These are phyloP conservation scores for Epinotia demarniana DNA, from an alignment of 2,888 invertebrate genomes.

Conservation along the genomic window DNA sequence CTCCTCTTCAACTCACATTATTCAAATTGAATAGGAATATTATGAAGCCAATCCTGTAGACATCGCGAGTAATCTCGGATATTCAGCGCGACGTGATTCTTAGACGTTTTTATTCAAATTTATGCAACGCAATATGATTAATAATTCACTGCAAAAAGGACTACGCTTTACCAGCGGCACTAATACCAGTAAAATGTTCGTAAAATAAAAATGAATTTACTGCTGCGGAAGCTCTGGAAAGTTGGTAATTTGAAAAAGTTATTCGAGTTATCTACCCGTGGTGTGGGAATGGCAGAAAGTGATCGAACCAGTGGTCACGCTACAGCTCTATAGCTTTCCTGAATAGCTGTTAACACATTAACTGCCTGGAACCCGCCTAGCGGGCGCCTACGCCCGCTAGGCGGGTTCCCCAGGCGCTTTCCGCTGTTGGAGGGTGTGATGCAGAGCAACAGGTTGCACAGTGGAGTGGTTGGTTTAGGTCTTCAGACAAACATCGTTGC, in stretches of 20 bases:
- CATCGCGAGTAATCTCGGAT: slow-evolving; percentile 55
- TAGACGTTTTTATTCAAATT: slow-evolving; percentile 58
- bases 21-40: slow-evolving; percentile 66
- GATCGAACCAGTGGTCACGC: background rate
- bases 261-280: slow-evolving; percentile 19
- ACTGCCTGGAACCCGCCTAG: too few species aligned
- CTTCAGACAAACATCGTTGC: too few species aligned
- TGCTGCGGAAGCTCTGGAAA: slow-evolving; percentile 35
- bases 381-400: too few species aligned
- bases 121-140: slow-evolving; percentile 55
- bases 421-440: too few species aligned
- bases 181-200: slow-evolving; percentile 41
- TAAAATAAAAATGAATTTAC: slow-evolving; percentile 38
- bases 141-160: slow-evolving; percentile 50
- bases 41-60: slow-evolving; percentile 61
- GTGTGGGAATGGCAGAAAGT: slow-evolving; percentile 14
- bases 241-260: slow-evolving; percentile 36
- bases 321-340: background rate
- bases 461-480: too few species aligned
- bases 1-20: slow-evolving; percentile 61
- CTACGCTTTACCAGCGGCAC: slow-evolving; percentile 25
- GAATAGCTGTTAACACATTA: too few species aligned
- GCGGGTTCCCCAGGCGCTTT: too few species aligned
- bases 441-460: too few species aligned
- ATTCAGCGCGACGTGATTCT: slow-evolving; percentile 51